Conservation (phyloP, 2,113 vertebrate species). For the Vidua macroura region DNA sequence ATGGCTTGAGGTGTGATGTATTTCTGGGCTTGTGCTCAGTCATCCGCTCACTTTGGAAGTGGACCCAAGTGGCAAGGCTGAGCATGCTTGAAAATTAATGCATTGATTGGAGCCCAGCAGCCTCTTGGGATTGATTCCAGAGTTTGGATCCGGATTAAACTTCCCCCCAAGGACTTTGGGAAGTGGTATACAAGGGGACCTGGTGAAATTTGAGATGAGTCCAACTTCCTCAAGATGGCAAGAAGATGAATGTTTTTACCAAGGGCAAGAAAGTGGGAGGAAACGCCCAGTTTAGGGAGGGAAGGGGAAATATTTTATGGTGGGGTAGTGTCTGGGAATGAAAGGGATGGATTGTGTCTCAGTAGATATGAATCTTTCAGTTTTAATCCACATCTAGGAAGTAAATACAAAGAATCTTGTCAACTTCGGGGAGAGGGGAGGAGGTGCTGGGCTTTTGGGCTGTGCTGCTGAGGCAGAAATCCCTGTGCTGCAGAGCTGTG, state of each 20-base stretch:
- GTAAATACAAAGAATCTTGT: slow-evolving; percentile 44
- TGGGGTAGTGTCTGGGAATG: slow-evolving; percentile 64
- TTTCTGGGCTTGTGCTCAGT: background rate
- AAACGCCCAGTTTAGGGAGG: slow-evolving; percentile 50
- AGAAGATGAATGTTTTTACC: slow-evolving; percentile 62
- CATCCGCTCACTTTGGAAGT: background rate
- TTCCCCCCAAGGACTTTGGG: slow-evolving; percentile 54
- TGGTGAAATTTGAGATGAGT: slow-evolving; percentile 53
- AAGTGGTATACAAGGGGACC: slow-evolving; percentile 30
- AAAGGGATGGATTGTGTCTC: slow-evolving; percentile 61
- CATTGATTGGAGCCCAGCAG: slow-evolving; percentile 17
- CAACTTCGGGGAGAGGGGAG: background rate
- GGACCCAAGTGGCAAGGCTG: slow-evolving; percentile 36
- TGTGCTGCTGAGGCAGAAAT: background rate
- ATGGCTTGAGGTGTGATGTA: background rate
- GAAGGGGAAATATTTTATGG: slow-evolving; percentile 60
- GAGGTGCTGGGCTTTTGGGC: background rate
- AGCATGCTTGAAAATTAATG: slow-evolving; percentile 31
- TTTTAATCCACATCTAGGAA: slow-evolving; percentile 66
- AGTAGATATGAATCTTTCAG: slow-evolving; percentile 44
- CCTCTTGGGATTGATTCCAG: slow-evolving; percentile 35
- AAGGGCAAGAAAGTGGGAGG: slow-evolving; percentile 56
- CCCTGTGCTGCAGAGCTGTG: background rate
- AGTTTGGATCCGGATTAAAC: slow-evolving; percentile 53
- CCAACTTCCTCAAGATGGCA: slow-evolving; percentile 61